Base-by-base conservation (phyloP, 23 tunicate genomes). In the Trididemnum clinides region DNA sequence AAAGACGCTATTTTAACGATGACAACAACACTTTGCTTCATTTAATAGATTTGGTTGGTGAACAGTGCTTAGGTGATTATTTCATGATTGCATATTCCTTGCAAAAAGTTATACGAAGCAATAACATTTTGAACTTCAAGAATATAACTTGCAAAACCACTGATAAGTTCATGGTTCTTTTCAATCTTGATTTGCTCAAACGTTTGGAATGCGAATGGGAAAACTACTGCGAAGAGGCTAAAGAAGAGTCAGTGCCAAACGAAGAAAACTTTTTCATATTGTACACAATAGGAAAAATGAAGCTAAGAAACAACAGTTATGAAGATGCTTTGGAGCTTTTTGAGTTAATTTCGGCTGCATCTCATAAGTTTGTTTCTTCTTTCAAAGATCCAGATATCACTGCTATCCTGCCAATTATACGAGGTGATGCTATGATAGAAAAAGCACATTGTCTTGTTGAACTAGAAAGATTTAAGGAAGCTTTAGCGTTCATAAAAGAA, bases 11-110 rank as follows among this genome's bases (percentile, higher is more conserved):
- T 78, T 19, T 29, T 6, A 35, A 27, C 23, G 4, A 54, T 28
- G 83, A 51, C 3, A 28, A 32, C 39, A 54, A 51, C 28, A 78
- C 25, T 4, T 21, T 29, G 2, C 26, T 4, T 6, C 1, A 22
- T 4, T 2, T 78, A 7, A 26, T 29, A 6, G 39, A 51, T 5
- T 2, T 78, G 44, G 18, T 78, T 2, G 83, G 83, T 2, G 66
- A 78, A 35, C 64, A 54, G 31, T 51, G 83, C 25, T 26, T 78
- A 19, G 83, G 64, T 27, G 83, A 78, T 51, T 78, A 54, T 38
- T 51, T 51, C 5, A 28, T 19, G 22, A 59, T 59, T 59, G 66
- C 25, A 19, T 12, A 3, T 59, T 59, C 27, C 66, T 59, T 59
- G 66, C 66, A 59, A 59, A 10, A 12, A 4, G 54, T 15, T 15